These are phyloP conservation scores for Philereme transversata DNA, from an alignment of 2,888 invertebrate genomes.

Conservation along the genomic window DNA sequence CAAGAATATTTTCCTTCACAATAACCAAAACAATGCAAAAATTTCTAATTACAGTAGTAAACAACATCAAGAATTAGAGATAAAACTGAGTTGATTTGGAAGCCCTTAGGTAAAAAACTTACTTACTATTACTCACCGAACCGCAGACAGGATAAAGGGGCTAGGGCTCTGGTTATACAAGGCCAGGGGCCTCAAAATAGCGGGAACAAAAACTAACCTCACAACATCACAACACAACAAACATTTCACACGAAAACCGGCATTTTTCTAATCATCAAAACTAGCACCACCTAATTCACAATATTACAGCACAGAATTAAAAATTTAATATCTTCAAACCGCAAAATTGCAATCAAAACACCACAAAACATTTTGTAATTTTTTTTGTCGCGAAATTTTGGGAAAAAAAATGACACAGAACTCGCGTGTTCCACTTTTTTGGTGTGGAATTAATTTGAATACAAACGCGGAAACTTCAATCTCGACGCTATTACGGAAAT, in stretches of 20 bases:
- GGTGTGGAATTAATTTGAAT: conserved; percentile 33
- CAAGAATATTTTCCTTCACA: conserved; percentile 27
- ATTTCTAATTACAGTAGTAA: conserved; percentile 22
- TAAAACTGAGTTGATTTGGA: conserved; percentile 53
- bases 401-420: conserved; percentile 42
- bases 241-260: conserved; percentile 43
- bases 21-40: conserved; percentile 32
- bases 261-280: conserved; percentile 11
- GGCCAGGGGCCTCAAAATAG: conserved; percentile 58
- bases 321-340: conserved; percentile 35
- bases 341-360: conserved; percentile 61
- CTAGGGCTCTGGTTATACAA: conserved; percentile 27
- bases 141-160: conserved; percentile 61
- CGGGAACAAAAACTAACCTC: conserved; percentile 81
- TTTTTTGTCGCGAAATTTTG: conserved; percentile 49
- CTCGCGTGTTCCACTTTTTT: conserved; percentile 37
- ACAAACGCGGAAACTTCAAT: conserved; percentile 62
- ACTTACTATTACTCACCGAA: conserved; percentile 78
- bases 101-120: conserved; percentile 65
- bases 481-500: conserved; percentile 57
- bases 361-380: conserved; percentile 73
- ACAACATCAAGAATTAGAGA: conserved; percentile 28
- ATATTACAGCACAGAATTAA: conserved; percentile 28
- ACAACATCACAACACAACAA: conserved; percentile 55
- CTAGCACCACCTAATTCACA: conserved; percentile 25